Percentiles rank a stretch among this genome's conserved stretches.
Evolutionary conservation across 2,113 vertebrate genomes (phyloP).

Genomic region (Chauna torquata): DNA sequence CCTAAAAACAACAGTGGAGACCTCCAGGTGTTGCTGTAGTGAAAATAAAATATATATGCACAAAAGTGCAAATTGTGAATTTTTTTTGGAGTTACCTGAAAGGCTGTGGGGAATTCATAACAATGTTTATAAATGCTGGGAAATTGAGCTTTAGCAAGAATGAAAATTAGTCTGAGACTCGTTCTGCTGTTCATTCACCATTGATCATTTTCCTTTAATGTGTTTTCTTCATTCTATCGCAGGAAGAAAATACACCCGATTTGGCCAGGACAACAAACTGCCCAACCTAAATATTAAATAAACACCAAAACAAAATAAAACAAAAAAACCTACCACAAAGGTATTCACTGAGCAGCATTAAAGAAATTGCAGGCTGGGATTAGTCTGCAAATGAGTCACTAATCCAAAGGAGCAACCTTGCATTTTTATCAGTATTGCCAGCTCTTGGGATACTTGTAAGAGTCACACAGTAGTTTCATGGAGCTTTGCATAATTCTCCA

Average conservation of each 20-base stretch:
- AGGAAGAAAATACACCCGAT: background rate
- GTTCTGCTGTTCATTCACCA: background rate
- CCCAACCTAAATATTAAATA: background rate
- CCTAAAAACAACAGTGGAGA: background rate
- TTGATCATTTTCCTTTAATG: background rate
- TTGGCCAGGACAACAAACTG: background rate
- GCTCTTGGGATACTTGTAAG: background rate
- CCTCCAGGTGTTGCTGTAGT: background rate
- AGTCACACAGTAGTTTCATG: background rate
- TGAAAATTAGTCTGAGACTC: background rate
- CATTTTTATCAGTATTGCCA: background rate
- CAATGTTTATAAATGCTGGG: background rate
- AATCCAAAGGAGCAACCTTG: background rate
- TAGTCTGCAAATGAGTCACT: background rate
- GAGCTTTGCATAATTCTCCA: background rate
- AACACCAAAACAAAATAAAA: background rate
- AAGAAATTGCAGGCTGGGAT: background rate
- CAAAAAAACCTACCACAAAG: background rate
- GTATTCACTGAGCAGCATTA: background rate
- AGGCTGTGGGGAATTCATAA: background rate
- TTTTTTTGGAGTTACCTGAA: background rate
- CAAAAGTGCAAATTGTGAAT: background rate
- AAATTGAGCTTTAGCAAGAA: background rate
- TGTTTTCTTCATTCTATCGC: background rate
- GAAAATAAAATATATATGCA: background rate